These are phyloP conservation scores for Notodonta dromedarius DNA, from an alignment of 2,888 invertebrate species.

Conservation along the genomic window DNA sequence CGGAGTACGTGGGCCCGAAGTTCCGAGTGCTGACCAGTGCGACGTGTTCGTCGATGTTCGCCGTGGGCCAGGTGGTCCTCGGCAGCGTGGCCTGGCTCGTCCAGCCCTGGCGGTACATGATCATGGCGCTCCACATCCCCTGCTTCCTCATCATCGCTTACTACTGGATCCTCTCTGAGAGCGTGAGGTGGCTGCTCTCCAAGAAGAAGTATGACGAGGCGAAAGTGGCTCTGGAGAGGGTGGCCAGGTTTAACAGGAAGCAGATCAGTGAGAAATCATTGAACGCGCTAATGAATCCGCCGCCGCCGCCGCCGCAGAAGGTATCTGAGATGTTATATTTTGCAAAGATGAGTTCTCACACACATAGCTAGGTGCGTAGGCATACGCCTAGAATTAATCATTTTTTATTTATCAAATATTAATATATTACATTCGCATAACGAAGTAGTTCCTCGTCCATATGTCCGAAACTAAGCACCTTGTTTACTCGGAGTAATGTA, in stretches of 20 bases:
- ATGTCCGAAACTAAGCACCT: too few relatives aligned
- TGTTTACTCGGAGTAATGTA: too few relatives aligned
- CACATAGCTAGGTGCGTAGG: too few relatives aligned
- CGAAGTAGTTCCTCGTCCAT: too few relatives aligned
- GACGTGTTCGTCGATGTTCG: slow-evolving; percentile 87
- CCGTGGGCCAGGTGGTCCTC: slow-evolving; percentile 87
- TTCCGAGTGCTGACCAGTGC: slow-evolving; percentile 89
- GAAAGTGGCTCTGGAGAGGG: slow-evolving; percentile 82
- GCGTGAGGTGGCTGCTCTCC: slow-evolving; percentile 90
- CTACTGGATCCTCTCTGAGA: slow-evolving; percentile 87
- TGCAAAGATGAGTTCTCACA: too few relatives aligned
- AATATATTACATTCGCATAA: too few relatives aligned
- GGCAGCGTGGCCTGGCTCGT: slow-evolving; percentile 87
- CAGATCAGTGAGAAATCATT: slow-evolving; percentile 82
- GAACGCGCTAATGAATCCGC: slow-evolving; percentile 65
- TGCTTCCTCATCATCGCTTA: slow-evolving; percentile 86
- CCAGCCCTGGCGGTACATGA: slow-evolving; percentile 87
- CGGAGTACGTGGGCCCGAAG: slow-evolving; percentile 90
- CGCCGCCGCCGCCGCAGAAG: slow-evolving; percentile 41
- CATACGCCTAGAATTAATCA: too few relatives aligned
- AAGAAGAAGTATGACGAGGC: slow-evolving; percentile 86
- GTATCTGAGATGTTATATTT: not conserved
- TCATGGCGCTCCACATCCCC: slow-evolving; percentile 87
- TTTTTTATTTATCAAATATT: too few relatives aligned
- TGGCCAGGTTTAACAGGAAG: slow-evolving; percentile 85